Conservation (phyloP, 2,888 invertebrate species). For the Tenthredo distinguenda region DNA sequence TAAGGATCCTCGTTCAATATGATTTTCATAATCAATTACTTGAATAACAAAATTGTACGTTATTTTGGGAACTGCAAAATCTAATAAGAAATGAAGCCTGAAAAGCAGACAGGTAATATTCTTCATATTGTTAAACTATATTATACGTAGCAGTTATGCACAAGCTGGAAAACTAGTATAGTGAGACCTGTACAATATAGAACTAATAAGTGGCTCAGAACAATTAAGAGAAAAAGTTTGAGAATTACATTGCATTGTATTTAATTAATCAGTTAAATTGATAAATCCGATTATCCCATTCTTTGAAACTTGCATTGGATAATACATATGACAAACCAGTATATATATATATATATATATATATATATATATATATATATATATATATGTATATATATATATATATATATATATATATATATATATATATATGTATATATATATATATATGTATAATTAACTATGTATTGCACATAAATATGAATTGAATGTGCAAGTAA, state of each 20-base stretch:
- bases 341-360: too few species aligned
- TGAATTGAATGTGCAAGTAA: background rate
- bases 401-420: too few species aligned
- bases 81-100: background rate
- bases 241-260: conserved; percentile 3
- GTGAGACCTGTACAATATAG: background rate
- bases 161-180: background rate
- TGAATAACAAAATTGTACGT: background rate
- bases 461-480: conserved; percentile 42
- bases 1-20: background rate
- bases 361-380: too few species aligned
- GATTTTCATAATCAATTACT: background rate
- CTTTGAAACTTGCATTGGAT: conserved; percentile 6
- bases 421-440: too few species aligned
- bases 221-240: background rate
- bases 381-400: too few species aligned
- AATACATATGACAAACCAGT: conserved; percentile 25
- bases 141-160: background rate
- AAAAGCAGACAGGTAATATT: background rate
- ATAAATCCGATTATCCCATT: background rate
- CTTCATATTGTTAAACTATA: background rate
- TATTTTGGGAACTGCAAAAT: background rate
- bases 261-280: conserved; percentile 25
- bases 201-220: background rate
- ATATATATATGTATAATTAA: too few species aligned